Conservation (phyloP, 2,888 invertebrate genomes). For the Eupithecia vulgata region DNA sequence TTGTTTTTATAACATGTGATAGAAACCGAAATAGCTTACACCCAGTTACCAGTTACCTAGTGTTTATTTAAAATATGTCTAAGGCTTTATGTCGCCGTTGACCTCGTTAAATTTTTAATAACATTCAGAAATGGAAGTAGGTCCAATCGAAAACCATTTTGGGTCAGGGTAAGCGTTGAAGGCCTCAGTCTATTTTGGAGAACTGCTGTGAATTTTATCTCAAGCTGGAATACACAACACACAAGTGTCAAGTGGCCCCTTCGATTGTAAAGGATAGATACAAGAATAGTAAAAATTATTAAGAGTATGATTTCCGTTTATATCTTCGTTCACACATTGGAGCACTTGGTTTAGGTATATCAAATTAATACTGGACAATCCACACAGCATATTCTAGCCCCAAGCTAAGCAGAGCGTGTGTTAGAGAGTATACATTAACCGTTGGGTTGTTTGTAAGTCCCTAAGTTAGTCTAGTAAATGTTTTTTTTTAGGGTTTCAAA, state of each 20-base stretch:
- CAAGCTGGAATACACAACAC: not conserved
- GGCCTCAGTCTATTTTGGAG: slow-evolving; percentile 5
- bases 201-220: not conserved
- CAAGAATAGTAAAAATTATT: not conserved
- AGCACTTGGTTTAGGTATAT: not conserved
- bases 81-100: slow-evolving; percentile 7
- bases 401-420: too few species aligned
- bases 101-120: slow-evolving; percentile 31
- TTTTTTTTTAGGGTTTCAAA: too few species aligned
- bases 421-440: too few species aligned
- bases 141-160: slow-evolving; percentile 19
- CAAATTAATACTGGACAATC: too few species aligned
- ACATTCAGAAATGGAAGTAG: slow-evolving; percentile 24
- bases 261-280: not conserved
- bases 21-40: too few species aligned
- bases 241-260: not conserved
- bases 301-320: not conserved
- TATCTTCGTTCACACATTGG: not conserved
- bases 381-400: too few species aligned
- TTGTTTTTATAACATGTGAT: too few species aligned
- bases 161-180: slow-evolving; percentile 4
- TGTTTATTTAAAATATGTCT: not conserved
- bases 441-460: too few species aligned
- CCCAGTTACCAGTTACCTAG: too few species aligned
- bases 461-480: not conserved